Percentiles rank a stretch among this genome's conserved stretches.
Conservation (phyloP, 2,888 invertebrate species). For the Hetaerina titia region DNA sequence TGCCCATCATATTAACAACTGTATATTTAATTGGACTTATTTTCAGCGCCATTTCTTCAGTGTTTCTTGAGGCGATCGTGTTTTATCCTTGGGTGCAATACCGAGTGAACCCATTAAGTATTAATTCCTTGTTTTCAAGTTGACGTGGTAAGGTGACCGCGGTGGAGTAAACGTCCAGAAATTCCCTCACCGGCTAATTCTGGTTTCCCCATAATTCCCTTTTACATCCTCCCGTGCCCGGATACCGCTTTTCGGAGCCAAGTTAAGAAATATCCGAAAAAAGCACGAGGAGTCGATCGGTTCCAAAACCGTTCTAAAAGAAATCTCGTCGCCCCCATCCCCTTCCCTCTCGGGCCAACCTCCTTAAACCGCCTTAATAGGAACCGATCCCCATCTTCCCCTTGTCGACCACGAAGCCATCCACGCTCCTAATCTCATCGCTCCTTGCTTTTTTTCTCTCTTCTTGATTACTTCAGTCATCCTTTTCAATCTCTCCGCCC, state of each 20-base stretch:
- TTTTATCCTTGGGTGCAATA: too few species aligned
- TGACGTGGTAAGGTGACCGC: neutral
- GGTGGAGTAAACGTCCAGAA: neutral
- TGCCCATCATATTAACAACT: too few species aligned
- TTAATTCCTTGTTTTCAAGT: neutral
- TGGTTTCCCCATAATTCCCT: neutral
- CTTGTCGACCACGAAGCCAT: neutral
- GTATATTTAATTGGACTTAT: too few species aligned
- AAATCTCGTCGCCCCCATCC: neutral
- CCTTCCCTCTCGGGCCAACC: neutral
- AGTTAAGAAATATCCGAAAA: neutral
- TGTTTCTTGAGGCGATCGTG: too few species aligned
- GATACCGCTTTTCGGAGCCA: neutral
- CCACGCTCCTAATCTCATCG: neutral
- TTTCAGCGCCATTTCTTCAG: too few species aligned
- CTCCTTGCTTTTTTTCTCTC: neutral
- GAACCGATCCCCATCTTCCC: neutral
- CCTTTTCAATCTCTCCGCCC: neutral
- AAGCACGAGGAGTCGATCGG: neutral
- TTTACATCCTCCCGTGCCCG: neutral
- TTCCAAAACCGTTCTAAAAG: slow-evolving; percentile 25
- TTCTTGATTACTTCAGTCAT: neutral
- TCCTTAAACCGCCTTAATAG: neutral
- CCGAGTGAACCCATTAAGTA: too few species aligned
- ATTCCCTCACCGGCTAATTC: neutral